A percentile compares a stretch with the other conserved stretches of the same genome.
Evolutionary conservation across 2,113 vertebrate genomes (phyloP).

Genomic region (Ophiodon elongatus): DNA sequence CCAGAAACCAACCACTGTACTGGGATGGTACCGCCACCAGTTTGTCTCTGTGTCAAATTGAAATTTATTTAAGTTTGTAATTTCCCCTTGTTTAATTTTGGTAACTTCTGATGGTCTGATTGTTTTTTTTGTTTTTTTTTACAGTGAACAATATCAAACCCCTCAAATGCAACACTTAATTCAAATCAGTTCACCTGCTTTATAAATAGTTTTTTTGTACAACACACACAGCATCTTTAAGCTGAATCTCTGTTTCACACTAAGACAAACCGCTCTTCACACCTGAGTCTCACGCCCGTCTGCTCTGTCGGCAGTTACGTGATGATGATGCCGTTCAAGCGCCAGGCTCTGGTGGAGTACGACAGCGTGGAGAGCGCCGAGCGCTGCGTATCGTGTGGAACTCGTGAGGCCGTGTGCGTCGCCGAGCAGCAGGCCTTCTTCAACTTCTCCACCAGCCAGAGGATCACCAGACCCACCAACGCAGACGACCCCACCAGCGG

Average conservation of each 20-base stretch:
- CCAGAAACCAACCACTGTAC: too few species aligned
- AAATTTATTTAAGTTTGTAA: too few species aligned
- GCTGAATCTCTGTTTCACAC: neutral
- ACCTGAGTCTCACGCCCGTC: neutral
- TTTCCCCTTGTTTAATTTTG: too few species aligned
- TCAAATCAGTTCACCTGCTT: too few species aligned
- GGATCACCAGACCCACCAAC: slow-evolving; percentile 93
- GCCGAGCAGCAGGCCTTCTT: slow-evolving; percentile 94
- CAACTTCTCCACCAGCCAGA: slow-evolving; percentile 97
- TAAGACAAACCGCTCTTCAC: neutral
- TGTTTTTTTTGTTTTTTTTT: too few species aligned
- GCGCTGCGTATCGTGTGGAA: slow-evolving; percentile 89
- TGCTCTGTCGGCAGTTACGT: slow-evolving; percentile 86
- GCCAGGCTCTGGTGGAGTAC: slow-evolving; percentile 95
- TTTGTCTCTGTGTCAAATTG: too few species aligned
- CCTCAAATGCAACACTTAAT: too few species aligned
- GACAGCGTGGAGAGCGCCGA: slow-evolving; percentile 91
- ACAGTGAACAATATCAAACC: too few species aligned
- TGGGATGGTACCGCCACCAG: too few species aligned
- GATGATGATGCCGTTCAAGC: slow-evolving; percentile 98
- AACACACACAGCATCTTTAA: too few species aligned
- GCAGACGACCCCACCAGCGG: slow-evolving; percentile 91
- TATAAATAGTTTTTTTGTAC: too few species aligned
- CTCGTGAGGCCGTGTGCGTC: slow-evolving; percentile 88
- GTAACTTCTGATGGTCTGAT: too few species aligned